phyloP scores from a whole-genome alignment of 2,888 invertebrate genomes.

The Heliconius sara region DNA sequence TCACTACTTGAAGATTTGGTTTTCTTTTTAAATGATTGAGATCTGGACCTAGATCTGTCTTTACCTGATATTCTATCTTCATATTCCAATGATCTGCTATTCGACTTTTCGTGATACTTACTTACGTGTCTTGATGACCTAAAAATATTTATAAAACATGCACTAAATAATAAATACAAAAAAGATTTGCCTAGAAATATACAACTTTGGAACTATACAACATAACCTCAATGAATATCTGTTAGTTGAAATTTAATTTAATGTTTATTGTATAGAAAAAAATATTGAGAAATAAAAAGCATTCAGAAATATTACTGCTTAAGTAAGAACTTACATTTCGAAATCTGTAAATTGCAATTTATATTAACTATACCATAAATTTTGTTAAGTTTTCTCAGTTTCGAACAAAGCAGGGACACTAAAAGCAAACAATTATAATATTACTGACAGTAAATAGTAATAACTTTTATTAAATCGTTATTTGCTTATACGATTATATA shows the following conservation, averaged over 20 bases:
- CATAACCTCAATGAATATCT: conserved; percentile 1
- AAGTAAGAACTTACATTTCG: neutral
- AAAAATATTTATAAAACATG: conserved; percentile 15
- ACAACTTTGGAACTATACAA: neutral
- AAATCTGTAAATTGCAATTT: neutral
- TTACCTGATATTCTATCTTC: conserved; percentile 52
- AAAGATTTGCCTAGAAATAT: neutral
- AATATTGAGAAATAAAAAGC: neutral
- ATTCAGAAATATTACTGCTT: neutral
- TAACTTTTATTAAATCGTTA: neutral
- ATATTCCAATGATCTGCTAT: conserved; percentile 58
- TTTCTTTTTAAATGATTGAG: conserved; percentile 53
- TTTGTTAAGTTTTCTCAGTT: neutral
- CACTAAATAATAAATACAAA: neutral
- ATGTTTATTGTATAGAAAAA: neutral
- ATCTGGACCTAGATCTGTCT: conserved; percentile 52
- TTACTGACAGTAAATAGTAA: neutral
- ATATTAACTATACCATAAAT: neutral
- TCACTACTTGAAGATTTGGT: conserved; percentile 60
- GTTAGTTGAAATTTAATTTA: neutral
- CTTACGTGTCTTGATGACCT: conserved; percentile 69
- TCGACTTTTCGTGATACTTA: conserved; percentile 56
- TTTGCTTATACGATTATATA: neutral
- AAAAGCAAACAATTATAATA: neutral
- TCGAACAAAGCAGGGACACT: neutral